Conservation (phyloP, 64 coral and sea anemone species). For the Montipora sp. region DNA sequence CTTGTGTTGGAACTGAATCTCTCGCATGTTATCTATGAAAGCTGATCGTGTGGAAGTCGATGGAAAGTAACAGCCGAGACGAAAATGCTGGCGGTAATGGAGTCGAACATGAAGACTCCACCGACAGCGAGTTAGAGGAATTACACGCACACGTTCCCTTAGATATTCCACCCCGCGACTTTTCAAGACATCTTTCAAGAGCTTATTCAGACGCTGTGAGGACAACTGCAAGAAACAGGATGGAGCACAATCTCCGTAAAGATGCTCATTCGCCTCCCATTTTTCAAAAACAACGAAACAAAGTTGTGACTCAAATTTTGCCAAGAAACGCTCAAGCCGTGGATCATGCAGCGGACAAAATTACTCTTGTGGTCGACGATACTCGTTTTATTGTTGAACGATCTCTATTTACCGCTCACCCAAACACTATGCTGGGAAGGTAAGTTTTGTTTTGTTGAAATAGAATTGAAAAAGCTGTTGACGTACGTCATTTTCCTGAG, state of each 20-base stretch:
- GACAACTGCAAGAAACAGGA: conserved; percentile 16
- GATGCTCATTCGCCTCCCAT: conserved; percentile 27
- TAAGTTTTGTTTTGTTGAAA: conserved; percentile 6
- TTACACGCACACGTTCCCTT: conserved; percentile 75
- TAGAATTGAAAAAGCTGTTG: background rate
- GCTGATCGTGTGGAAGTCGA: conserved; percentile 13
- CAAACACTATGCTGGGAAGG: conserved; percentile 98
- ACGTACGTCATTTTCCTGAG: background rate
- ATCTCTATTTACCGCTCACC: conserved; percentile 88
- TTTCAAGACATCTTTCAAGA: conserved; percentile 72
- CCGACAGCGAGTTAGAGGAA: conserved; percentile 86
- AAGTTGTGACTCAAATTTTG: conserved; percentile 72
- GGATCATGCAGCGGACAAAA: conserved; percentile 57
- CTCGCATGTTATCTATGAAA: conserved; percentile 36
- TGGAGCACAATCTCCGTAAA: conserved; percentile 5
- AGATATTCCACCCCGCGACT: conserved; percentile 91
- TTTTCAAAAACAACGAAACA: conserved; percentile 56
- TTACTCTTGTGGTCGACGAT: conserved; percentile 94
- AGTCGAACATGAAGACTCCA: conserved; percentile 77
- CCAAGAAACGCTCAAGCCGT: conserved; percentile 64
- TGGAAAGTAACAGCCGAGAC: conserved; percentile 54
- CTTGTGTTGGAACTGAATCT: background rate
- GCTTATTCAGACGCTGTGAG: conserved; percentile 62
- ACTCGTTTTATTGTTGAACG: conserved; percentile 96
- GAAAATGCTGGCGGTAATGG: conserved; percentile 71